phyloP scores from a whole-genome alignment of 2,888 invertebrate species.

The Lasioglossum oenotherae region DNA sequence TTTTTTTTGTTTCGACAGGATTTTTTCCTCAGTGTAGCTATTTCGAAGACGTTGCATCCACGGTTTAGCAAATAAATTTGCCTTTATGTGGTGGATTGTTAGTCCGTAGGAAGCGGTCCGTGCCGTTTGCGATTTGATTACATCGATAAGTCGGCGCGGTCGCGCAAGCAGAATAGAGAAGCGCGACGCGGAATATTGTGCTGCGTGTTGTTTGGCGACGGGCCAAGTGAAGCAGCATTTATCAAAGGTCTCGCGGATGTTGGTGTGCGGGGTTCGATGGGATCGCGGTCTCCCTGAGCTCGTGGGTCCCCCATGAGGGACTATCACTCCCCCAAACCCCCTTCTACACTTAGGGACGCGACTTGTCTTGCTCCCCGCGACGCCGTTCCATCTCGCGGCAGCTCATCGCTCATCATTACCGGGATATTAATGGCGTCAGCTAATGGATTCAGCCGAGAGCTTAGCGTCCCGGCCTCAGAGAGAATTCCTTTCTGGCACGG shows the following conservation, averaged over 20 bases:
- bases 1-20: too few species aligned
- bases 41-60: background rate
- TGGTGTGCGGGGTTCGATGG: conserved; percentile 50
- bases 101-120: background rate
- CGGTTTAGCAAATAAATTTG: background rate
- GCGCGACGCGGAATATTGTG: conserved; percentile 73
- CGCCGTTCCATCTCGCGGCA: conserved; percentile 65
- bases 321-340: conserved; percentile 9
- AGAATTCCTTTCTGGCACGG: conserved; percentile 64
- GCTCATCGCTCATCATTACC: conserved; percentile 81
- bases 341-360: conserved; percentile 36
- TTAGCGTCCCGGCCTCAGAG: conserved; percentile 53
- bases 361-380: conserved; percentile 41
- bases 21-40: too few species aligned
- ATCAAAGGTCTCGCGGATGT: conserved; percentile 72
- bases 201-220: conserved; percentile 76
- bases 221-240: conserved; percentile 79
- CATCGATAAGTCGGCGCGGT: conserved; percentile 67
- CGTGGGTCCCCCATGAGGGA: conserved; percentile 13
- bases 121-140: conserved; percentile 32
- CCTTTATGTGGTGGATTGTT: background rate
- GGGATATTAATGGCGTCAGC: conserved; percentile 80
- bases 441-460: conserved; percentile 80
- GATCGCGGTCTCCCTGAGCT: conserved; percentile 31
- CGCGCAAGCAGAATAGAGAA: conserved; percentile 31